phyloP scores from a whole-genome alignment of 2,113 vertebrate genomes.

The Rhinoderma darwinii region DNA sequence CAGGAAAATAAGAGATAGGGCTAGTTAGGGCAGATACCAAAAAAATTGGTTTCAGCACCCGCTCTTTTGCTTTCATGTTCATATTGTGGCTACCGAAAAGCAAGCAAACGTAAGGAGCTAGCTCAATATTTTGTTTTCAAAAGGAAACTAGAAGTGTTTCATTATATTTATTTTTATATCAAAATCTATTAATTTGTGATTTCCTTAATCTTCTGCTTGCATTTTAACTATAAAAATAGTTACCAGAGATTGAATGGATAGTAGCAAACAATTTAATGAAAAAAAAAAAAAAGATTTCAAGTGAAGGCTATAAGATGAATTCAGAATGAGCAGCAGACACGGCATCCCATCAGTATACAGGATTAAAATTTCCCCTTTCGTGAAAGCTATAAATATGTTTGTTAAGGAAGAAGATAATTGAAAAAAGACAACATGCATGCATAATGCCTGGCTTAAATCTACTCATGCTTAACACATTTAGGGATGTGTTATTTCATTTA shows the following conservation, averaged over 20 bases:
- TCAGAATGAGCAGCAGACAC: not conserved
- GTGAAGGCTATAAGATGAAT: constrained; percentile 17
- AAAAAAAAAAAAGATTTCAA: constrained; percentile 14
- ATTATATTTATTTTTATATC: not conserved
- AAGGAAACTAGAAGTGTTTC: not conserved
- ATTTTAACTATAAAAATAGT: constrained; percentile 4
- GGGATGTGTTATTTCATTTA: constrained; percentile 8
- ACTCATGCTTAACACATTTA: constrained; percentile 36
- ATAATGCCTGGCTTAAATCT: constrained; percentile 32
- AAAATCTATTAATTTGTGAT: not conserved
- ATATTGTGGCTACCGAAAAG: too few relatives aligned
- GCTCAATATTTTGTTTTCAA: not conserved
- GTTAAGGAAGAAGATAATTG: constrained; percentile 44
- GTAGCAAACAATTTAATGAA: constrained; percentile 15
- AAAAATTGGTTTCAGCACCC: too few relatives aligned
- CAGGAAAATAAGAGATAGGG: too few relatives aligned
- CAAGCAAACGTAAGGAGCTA: too few relatives aligned
- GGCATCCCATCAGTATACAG: not conserved
- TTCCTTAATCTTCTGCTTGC: not conserved
- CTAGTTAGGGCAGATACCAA: too few relatives aligned
- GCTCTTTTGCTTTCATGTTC: too few relatives aligned
- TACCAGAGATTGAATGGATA: constrained; percentile 7
- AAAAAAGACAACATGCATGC: constrained; percentile 41
- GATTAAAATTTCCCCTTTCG: constrained; percentile 17
- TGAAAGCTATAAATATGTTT: constrained; percentile 36